Percentiles rank a stretch among this genome's conserved stretches.
These are phyloP conservation scores for Rhinoraja longicauda DNA, from an alignment of 2,797 vertebrate species.

Conservation along the genomic window DNA sequence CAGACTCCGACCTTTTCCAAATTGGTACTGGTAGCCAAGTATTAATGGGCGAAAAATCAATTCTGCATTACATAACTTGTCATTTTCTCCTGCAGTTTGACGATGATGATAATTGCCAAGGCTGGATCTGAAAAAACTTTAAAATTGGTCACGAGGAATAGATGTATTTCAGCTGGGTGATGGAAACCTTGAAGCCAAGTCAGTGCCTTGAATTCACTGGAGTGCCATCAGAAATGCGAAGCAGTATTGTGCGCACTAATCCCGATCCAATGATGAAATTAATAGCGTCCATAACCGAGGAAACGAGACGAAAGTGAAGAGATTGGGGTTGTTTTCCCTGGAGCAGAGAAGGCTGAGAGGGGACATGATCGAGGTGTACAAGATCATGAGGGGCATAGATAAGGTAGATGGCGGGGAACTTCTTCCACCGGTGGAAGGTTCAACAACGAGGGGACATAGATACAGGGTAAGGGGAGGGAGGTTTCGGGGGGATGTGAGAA, in stretches of 20 bases:
- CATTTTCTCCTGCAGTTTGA: not conserved
- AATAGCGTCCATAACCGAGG: not conserved
- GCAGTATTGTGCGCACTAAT: not conserved
- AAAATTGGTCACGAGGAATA: not conserved
- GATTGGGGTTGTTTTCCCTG: not conserved
- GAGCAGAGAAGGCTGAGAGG: too few relatives aligned
- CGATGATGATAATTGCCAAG: not conserved
- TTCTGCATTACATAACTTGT: constrained; percentile 13
- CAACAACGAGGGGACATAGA: too few relatives aligned
- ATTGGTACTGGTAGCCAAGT: not conserved
- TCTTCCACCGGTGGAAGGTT: too few relatives aligned
- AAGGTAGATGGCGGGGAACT: too few relatives aligned
- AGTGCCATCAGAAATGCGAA: not conserved
- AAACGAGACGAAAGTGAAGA: not conserved
- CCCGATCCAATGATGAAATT: not conserved
- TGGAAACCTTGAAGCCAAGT: not conserved
- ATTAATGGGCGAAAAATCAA: constrained; percentile 9
- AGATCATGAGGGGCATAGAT: too few relatives aligned
- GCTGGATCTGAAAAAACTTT: constrained; percentile 15
- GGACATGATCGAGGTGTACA: too few relatives aligned
- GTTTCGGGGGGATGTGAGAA: too few relatives aligned
- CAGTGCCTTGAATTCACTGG: too few relatives aligned
- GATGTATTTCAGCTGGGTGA: not conserved
- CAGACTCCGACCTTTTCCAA: not conserved
- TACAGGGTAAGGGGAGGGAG: too few relatives aligned